Percentiles rank a stretch among this genome's conserved stretches.
phyloP scores from a whole-genome alignment of 2,888 invertebrate species.

The Orthosia incerta region DNA sequence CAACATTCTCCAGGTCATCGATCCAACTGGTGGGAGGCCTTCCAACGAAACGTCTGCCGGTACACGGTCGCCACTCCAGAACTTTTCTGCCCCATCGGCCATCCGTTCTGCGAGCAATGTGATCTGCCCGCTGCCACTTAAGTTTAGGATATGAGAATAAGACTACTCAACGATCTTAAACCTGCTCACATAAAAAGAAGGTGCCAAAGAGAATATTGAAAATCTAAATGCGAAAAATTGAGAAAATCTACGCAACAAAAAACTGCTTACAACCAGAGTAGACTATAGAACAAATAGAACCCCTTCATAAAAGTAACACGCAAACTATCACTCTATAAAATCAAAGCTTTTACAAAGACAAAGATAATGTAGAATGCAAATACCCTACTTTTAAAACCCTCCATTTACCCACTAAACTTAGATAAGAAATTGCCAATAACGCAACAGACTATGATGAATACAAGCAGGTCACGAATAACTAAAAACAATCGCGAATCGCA shows the following conservation, averaged over 20 bases:
- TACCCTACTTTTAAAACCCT: slow-evolving; percentile 5
- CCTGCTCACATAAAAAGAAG: background rate
- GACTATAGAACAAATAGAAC: background rate
- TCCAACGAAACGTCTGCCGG: no score
- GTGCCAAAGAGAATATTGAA: no score
- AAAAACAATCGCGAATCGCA: slow-evolving; percentile 47
- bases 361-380: background rate
- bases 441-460: slow-evolving; percentile 36
- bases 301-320: background rate
- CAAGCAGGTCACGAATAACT: slow-evolving; percentile 51
- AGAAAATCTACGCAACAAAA: background rate
- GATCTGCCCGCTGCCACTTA: no score
- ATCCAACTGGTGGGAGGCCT: no score
- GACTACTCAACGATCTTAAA: background rate
- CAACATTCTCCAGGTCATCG: no score
- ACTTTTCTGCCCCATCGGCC: no score
- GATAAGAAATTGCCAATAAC: slow-evolving; percentile 36
- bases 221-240: background rate
- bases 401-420: slow-evolving; percentile 8
- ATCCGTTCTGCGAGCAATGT: no score
- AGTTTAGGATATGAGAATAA: background rate
- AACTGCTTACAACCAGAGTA: background rate
- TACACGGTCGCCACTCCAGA: no score
- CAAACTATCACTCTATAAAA: background rate
- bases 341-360: background rate